These are phyloP conservation scores for Herminia tarsipennalis DNA, from an alignment of 2,888 invertebrate species.

Conservation along the genomic window DNA sequence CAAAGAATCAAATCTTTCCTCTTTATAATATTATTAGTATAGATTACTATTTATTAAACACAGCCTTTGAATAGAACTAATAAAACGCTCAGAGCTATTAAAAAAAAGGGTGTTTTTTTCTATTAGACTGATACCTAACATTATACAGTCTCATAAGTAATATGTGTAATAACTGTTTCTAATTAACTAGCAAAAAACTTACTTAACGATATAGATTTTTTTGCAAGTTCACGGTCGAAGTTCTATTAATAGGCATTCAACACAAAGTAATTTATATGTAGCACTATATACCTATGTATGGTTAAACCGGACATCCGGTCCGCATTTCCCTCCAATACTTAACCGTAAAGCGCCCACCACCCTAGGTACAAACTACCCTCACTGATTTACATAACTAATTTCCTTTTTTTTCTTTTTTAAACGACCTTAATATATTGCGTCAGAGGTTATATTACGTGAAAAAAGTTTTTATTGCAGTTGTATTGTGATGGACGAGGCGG, in stretches of 20 bases:
- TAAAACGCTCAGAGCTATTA: too few species aligned
- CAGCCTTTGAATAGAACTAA: too few species aligned
- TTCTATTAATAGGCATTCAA: slow-evolving; percentile 50
- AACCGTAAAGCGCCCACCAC: slow-evolving; percentile 45
- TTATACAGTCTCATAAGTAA: too few species aligned
- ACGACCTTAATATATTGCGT: slow-evolving; percentile 10
- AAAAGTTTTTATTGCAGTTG: slow-evolving; percentile 15
- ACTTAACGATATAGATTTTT: slow-evolving; percentile 7
- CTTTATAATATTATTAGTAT: too few species aligned
- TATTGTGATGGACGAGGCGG: slow-evolving; percentile 35
- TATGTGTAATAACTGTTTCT: too few species aligned
- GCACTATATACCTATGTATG: slow-evolving; percentile 36
- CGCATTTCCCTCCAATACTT: slow-evolving; percentile 59
- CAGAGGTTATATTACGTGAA: slow-evolving; percentile 10
- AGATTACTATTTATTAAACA: too few species aligned
- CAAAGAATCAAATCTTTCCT: too few species aligned
- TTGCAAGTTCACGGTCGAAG: slow-evolving; percentile 58
- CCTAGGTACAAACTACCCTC: slow-evolving; percentile 19
- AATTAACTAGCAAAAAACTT: too few species aligned
- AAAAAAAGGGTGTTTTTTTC: too few species aligned
- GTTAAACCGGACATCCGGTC: slow-evolving; percentile 68
- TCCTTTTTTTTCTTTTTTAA: slow-evolving; percentile 32
- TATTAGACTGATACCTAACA: too few species aligned
- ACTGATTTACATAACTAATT: slow-evolving; percentile 53
- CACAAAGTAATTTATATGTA: slow-evolving; percentile 26